Evolutionary conservation across 2,888 invertebrate species (phyloP), one percentile per base, ranked within the genome.

Genomic region (Charanyca ferruginea): DNA sequence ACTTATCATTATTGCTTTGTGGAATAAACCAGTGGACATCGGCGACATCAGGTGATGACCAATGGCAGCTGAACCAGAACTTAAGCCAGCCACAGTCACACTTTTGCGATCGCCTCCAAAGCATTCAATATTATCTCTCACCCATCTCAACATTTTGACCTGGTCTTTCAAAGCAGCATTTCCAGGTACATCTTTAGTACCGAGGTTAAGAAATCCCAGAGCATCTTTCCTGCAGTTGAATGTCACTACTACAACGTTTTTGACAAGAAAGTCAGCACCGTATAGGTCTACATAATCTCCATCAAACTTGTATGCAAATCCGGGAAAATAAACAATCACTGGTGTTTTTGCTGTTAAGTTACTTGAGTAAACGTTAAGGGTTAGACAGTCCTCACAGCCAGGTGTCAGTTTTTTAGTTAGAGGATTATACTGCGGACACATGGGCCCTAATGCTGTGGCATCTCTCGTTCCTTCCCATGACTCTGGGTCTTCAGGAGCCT

Each of bases 111-210:
- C 83, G 5, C 90, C 91, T 20, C 91, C 90, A 55, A 91, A 91
- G 0, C 77, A 69, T 0, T 20, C 18, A 6, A 91, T 91, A 52
- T 90, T 90, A 25, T 84, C 66, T 41, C 85, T 72, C 0, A 91
- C 86, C 90, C 90, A 91, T 61, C 80, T 84, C n/a, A 91, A 45
- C 41, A 88, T 88, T 16, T 80, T 79, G 0, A 89, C 86, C 79
- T 91, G 90, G 48, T 91, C 91, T 68, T 96, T 96, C n/a, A 96
- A 76, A 0, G 96, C 96, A 68, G 96, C 96, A 83, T 97, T 97
- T 1, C 97, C 97, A 0, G 96, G 96, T 0, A 96, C 96, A 58
- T 95, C 95, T 52, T 84, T 79, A 9, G 96, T 96, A 9, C 87
- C 90, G 0, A 96, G 91, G 20, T 96, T 96, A 1, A 96, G 86